Evolutionary conservation across 2,113 vertebrate genomes (phyloP), one percentile per base, ranked within the genome.

Genomic region (Rynchops niger): DNA sequence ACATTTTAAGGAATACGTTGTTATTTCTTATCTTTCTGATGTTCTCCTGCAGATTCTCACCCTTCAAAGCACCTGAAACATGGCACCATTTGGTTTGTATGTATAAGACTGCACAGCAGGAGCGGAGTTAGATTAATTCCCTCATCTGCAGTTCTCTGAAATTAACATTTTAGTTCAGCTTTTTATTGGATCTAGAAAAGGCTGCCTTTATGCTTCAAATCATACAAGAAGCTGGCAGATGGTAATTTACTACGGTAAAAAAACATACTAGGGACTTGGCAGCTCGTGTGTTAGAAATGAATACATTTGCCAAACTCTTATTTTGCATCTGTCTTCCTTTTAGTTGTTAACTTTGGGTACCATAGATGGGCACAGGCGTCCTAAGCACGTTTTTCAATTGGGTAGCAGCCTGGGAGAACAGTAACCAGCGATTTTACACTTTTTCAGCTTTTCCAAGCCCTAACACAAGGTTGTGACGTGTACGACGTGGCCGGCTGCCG

Each of bases 401-500:
- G 36, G 53, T 47, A 47, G 63, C 59, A 73, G 69, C n/a, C 47
- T 53, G 22, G 65, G 61, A 82, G 56, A 82, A 62, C 4, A 55
- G 34, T 15, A 82, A 79, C 29, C 17, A 50, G 18, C 2, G 5
- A 56, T 72, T 91, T 87, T 38, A 26, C 69, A 53, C 47, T 26
- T 58, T 66, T 58, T 47, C 56, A 74, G 55, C 63, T 89, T 81
- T 91, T 82, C 29, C 53, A 52, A 93, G 21, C 42, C 53, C 26
- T 40, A 36, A 43, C 1, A 1, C 25, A 42, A 81, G n/a, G 38
- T 40, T 40, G 32, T 49, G n/a, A 61, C 59, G 17, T 1, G 5
- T 59, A 58, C 2, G 6, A 49, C 19, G 20, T 0, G 4, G 20
- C 34, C 3, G 1, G 15, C 16, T 82, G 70, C 47, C 3, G 3